These are phyloP conservation scores for Clarias fuscus DNA, from an alignment of 2,797 vertebrate genomes.

Conservation along the genomic window DNA sequence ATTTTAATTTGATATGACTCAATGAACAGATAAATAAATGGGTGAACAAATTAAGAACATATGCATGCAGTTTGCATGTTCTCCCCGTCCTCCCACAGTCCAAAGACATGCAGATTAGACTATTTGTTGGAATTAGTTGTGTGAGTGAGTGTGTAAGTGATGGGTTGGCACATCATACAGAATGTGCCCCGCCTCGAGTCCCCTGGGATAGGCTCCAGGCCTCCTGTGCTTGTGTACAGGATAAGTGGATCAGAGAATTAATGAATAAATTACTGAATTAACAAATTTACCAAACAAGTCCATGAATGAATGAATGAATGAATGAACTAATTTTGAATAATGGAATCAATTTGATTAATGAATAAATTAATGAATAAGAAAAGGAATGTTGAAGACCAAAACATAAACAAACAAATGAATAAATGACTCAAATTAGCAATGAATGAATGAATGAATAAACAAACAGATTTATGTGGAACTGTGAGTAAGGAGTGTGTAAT, in stretches of 20 bases:
- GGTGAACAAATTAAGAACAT: not conserved
- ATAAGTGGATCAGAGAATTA: too few species aligned
- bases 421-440: not conserved
- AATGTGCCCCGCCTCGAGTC: too few species aligned
- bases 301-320: not conserved
- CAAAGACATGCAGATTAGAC: too few species aligned
- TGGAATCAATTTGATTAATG: not conserved
- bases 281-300: not conserved
- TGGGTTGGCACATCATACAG: too few species aligned
- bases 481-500: not conserved
- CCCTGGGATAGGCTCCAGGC: too few species aligned
- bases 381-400: not conserved
- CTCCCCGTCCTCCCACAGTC: too few species aligned
- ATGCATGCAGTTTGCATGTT: not conserved
- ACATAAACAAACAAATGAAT: not conserved
- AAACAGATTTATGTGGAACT: not conserved
- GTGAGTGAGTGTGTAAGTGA: too few species aligned
- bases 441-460: not conserved
- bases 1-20: not conserved
- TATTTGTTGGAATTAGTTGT: too few species aligned
- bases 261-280: not conserved
- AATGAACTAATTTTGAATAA: not conserved
- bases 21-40: not conserved
- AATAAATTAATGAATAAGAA: not conserved
- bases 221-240: too few species aligned